Evolutionary conservation across 2,113 vertebrate species (phyloP), one percentile per base, ranked within the genome.

Genomic region (Colius striatus): DNA sequence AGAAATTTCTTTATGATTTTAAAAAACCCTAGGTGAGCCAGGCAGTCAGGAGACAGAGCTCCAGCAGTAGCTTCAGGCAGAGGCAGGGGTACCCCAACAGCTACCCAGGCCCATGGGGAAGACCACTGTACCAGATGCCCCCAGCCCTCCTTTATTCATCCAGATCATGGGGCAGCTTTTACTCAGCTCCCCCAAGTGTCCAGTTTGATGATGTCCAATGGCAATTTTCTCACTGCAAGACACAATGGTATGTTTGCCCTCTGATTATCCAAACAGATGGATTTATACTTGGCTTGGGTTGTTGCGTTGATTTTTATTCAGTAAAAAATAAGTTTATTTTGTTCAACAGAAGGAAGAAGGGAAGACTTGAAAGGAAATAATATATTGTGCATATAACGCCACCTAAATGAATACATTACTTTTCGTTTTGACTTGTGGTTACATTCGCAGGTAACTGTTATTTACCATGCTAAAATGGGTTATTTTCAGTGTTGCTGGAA

Each of bases 351-450:
- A 6, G 34, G 53, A 84, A 30, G 32, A 89, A 73, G 51, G 45
- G 41, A 91, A 83, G 51, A 58, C 38, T 66, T 72, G 45, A 29
- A 65, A 92, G 72, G 47, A 92, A 95, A 85, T 74, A 71, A 51
- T 63, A 20, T 67, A 13, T 29, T 73, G 41, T 57, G 58, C 88
- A 22, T 80, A 55, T 94, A 45, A 20, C 60, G 16, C 36, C 73
- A 75, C 73, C 53, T 84, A 81, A 94, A 67, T 57, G 38, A 93
- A 81, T 75, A 53, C 53, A 32, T 86, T 88, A 71, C 51, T 78
- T 87, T 94, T 92, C 53, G 26, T 88, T 94, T 94, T 87, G 68
- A 83, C 88, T 83, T 94, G 38, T 84, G 76, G 84, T 81, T 83
- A 34, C 53, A 58, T 90, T 81, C 93, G 47, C 2, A 6, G 65